Conservation (phyloP, 1,140 invertebrate genomes). For the Platorchestia sp. region DNA sequence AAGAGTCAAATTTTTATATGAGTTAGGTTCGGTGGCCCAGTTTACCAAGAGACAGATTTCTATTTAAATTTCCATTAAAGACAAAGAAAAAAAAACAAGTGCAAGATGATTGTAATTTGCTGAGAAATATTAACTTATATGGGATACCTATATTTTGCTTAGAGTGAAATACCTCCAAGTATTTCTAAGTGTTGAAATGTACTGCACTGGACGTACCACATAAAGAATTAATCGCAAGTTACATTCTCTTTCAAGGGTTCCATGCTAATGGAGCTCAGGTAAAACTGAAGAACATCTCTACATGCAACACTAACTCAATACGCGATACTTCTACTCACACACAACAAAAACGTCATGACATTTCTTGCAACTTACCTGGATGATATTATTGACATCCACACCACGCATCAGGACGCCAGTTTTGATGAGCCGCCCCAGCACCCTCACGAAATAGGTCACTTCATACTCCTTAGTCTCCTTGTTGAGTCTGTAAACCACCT, state of each 20-base stretch:
- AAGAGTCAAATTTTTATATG: too few species aligned
- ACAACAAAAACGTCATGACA: not conserved
- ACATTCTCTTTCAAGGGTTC: not conserved
- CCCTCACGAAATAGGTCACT: conserved; percentile 56
- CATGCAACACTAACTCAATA: too few species aligned
- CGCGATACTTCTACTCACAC: too few species aligned
- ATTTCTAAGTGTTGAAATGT: not conserved
- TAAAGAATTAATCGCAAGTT: not conserved
- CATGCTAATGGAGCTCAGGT: too few species aligned
- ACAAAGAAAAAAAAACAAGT: too few species aligned
- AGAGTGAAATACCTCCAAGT: not conserved
- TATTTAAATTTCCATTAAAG: too few species aligned
- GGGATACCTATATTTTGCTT: too few species aligned
- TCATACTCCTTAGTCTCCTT: conserved; percentile 55
- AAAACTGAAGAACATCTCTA: too few species aligned
- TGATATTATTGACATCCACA: conserved; percentile 57
- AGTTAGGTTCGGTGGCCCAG: too few species aligned
- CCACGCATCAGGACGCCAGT: conserved; percentile 35
- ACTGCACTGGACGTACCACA: not conserved
- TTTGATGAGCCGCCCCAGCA: conserved; percentile 56
- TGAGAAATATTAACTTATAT: too few species aligned
- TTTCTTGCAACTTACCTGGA: not conserved
- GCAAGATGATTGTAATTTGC: too few species aligned
- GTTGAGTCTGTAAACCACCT: conserved; percentile 53
- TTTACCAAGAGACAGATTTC: too few species aligned